phyloP scores from a whole-genome alignment of 1,140 invertebrate genomes.

The Amyelois transitella region DNA sequence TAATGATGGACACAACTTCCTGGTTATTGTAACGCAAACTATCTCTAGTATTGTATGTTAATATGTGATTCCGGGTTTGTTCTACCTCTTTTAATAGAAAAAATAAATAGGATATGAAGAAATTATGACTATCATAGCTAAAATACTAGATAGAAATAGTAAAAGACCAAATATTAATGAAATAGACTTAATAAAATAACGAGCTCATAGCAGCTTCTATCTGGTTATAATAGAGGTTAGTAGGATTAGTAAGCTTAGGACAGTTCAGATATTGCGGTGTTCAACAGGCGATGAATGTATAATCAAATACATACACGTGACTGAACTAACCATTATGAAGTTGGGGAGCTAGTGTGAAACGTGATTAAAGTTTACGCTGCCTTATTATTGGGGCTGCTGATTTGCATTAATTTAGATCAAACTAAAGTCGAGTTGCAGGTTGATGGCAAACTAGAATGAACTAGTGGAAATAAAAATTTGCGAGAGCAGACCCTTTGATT shows the following conservation, averaged over 20 bases:
- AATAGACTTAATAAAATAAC: not conserved
- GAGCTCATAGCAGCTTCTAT: too few species aligned
- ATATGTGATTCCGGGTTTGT: constrained; percentile 26
- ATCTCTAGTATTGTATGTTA: constrained; percentile 42
- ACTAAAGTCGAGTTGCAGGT: too few species aligned
- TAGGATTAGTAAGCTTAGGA: too few species aligned
- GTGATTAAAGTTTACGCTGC: not conserved
- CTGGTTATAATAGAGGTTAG: too few species aligned
- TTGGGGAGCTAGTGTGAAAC: not conserved
- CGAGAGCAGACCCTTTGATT: too few species aligned
- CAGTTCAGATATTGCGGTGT: not conserved
- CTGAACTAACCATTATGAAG: not conserved
- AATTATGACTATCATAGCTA: not conserved
- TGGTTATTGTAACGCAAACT: constrained; percentile 40
- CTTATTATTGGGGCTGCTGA: not conserved
- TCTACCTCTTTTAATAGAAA: too few species aligned
- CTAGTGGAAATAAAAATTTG: too few species aligned
- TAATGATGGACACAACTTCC: constrained; percentile 38
- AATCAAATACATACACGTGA: not conserved
- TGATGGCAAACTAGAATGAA: too few species aligned
- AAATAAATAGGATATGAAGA: too few species aligned
- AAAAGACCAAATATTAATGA: too few species aligned
- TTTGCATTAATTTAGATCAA: not conserved
- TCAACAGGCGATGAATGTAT: not conserved
- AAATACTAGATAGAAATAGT: not conserved